Base-by-base conservation (phyloP, 2,113 vertebrate species). In the Epinephelus cyanopodus region DNA sequence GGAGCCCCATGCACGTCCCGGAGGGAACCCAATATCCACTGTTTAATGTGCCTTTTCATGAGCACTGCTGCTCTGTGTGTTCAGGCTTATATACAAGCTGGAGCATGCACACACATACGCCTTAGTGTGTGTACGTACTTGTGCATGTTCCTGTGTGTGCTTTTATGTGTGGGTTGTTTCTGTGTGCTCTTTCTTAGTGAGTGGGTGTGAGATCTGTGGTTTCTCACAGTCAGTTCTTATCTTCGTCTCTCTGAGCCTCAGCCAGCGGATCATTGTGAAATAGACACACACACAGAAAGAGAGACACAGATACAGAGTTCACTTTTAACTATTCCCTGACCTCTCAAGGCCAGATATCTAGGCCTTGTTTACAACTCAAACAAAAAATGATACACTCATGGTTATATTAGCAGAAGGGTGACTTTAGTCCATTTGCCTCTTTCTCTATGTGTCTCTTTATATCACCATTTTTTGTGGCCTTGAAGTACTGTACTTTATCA, bases 151-250 rank as follows among this genome's bases (percentile, higher is more conserved):
- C 17, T 50, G 80, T 53, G 67, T 64, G 8, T 50, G 74, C 60
- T 23, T 18, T 13, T 50, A 77, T 53, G 67, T 64, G 53, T 68
- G 45, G 9, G 42, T 45, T 68, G 18, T 70, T 47, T 64, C 25
- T 60, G 67, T 81, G 78, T 76, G 53, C 53, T 79, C 52, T 65
- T 70, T 87, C 64, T 82, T 74, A 57, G 81, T 78, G 90, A 85
- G 92, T 94, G 90, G 91, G 93, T 92, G 92, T 90, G 89, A 92
- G 93, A 93, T 89, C 92, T 94, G 92, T 63, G 84, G 91, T 93
- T 94, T 94, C 91, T 94, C 93, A 93, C 90, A 92, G 89, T 91
- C 91, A 65, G 77, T 77, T 85, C 92, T 94, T 94, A 93, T 94
- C 92, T 90, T 58, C 18, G 76, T 88, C 87, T 92, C 88, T 92